phyloP scores from a whole-genome alignment of 2,113 vertebrate genomes.

The Oreochromis tanganicae region DNA sequence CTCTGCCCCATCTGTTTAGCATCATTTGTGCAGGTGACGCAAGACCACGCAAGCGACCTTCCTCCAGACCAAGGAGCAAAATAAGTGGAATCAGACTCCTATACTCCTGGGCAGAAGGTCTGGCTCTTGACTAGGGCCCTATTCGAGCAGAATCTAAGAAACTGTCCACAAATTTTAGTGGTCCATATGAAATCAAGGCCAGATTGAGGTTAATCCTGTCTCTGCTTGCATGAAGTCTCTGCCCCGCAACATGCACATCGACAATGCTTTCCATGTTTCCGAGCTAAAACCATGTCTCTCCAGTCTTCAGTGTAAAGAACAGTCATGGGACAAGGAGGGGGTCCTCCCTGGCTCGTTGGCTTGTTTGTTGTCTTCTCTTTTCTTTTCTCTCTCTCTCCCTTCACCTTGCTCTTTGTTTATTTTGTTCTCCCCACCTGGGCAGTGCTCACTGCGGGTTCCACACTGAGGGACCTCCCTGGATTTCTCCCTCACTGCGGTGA shows the following conservation, averaged over 20 bases:
- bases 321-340: background rate
- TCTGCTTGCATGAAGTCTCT: background rate
- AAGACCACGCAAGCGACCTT: fast-evolving
- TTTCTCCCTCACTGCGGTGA: background rate
- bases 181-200: background rate
- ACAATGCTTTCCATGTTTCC: background rate
- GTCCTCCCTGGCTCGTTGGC: background rate
- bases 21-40: background rate
- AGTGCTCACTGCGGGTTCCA: fast-evolving
- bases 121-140: background rate
- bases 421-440: background rate
- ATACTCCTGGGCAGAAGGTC: background rate
- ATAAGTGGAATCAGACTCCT: background rate
- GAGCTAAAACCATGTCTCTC: background rate
- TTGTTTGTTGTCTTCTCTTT: background rate
- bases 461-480: background rate
- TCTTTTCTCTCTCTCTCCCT: background rate
- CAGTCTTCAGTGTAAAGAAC: background rate
- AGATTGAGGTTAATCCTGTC: background rate
- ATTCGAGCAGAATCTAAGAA: background rate
- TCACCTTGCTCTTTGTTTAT: background rate
- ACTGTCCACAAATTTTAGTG: background rate
- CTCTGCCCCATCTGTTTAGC: background rate
- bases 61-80: background rate
- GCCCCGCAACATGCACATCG: background rate